These are phyloP conservation scores for Carollia perspicillata DNA, from an alignment of 2,113 vertebrate genomes.

Conservation along the genomic window DNA sequence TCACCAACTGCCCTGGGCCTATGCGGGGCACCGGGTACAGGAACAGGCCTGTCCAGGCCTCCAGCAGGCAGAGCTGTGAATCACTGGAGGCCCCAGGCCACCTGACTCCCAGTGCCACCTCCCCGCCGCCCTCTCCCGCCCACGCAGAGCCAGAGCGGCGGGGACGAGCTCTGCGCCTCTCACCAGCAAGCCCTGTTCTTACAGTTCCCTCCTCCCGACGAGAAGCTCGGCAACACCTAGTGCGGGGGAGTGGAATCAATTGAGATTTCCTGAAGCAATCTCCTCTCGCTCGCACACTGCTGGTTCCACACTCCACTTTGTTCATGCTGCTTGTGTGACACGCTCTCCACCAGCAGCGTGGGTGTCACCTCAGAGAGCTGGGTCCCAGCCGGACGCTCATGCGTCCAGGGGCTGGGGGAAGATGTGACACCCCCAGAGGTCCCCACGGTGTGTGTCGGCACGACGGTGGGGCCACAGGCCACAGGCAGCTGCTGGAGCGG, in stretches of 20 bases:
- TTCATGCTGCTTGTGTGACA: not conserved
- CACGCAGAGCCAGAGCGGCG: not conserved
- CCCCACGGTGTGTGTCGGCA: accelerated
- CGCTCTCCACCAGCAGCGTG: not conserved
- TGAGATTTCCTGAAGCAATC: slow-evolving; percentile 7
- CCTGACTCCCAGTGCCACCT: not conserved
- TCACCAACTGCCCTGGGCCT: not conserved
- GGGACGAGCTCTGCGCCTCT: not conserved
- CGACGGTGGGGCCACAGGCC: not conserved
- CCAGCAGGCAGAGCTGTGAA: not conserved
- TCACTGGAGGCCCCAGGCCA: not conserved
- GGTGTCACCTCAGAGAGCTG: not conserved
- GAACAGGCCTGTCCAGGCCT: not conserved
- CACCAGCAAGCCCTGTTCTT: not conserved
- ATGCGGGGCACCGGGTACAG: too few species aligned
- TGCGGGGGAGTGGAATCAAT: slow-evolving; percentile 36
- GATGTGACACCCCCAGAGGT: not conserved
- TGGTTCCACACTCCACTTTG: slow-evolving; percentile 24
- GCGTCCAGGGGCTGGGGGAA: not conserved
- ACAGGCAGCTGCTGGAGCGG: too few species aligned
- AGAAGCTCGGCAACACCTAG: slow-evolving; percentile 32
- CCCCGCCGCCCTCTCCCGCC: accelerated
- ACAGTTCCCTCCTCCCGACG: slow-evolving; percentile 4
- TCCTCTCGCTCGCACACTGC: not conserved
- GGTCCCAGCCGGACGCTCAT: not conserved